phyloP scores from a whole-genome alignment of 2,797 vertebrate genomes.

The Coregonus sp. region DNA sequence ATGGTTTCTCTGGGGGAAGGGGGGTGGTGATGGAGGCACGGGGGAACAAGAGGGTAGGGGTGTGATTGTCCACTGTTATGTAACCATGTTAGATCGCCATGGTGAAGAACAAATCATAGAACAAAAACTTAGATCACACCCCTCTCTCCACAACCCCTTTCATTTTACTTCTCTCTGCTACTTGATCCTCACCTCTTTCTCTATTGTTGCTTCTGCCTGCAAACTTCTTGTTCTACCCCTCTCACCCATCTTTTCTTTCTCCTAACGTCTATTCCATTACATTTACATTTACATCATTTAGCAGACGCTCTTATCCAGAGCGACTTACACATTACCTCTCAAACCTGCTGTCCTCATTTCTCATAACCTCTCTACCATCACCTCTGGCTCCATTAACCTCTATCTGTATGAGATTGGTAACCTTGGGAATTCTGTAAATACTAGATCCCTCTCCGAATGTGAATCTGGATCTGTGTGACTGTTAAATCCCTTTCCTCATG shows the following conservation, averaged over 20 bases:
- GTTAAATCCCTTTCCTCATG: neutral
- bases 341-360: neutral
- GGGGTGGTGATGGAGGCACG: neutral
- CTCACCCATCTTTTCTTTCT: neutral
- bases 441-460: neutral
- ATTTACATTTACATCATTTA: no score
- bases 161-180: neutral
- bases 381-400: neutral
- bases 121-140: neutral
- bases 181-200: neutral
- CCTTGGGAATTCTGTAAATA: neutral
- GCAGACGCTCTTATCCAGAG: no score
- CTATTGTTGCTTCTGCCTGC: neutral
- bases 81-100: neutral
- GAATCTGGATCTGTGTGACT: neutral
- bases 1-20: slow-evolving; percentile 12
- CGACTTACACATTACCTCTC: neutral
- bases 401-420: neutral
- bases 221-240: neutral
- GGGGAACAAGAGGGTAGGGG: neutral
- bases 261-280: neutral
- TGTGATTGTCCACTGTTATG: neutral
- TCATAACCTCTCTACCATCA: neutral
- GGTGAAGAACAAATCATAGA: neutral
- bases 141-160: neutral